These are phyloP conservation scores for Ranitomeya variabilis DNA, from an alignment of 2,113 vertebrate genomes.

Conservation along the genomic window DNA sequence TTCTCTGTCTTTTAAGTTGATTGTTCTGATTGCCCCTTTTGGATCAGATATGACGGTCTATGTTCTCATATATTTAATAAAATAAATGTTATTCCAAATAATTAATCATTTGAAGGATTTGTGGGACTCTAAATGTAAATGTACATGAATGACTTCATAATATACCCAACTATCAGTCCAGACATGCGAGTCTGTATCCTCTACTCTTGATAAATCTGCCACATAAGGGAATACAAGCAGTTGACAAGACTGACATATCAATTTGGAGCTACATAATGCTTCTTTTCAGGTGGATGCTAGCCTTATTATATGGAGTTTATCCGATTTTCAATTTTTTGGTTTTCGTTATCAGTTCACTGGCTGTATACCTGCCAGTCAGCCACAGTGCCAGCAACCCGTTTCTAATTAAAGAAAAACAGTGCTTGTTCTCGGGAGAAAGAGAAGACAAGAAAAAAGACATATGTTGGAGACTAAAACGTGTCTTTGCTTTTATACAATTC, in stretches of 20 bases:
- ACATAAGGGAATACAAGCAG: constrained; percentile 12
- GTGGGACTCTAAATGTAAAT: neutral
- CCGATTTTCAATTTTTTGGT: constrained; percentile 4
- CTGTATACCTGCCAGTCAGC: constrained; percentile 2
- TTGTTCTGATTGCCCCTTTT: neutral
- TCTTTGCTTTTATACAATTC: constrained; percentile 15
- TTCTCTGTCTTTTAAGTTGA: neutral
- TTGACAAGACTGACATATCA: constrained; percentile 40
- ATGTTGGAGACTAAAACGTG: neutral
- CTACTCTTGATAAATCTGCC: neutral
- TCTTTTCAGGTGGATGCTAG: neutral
- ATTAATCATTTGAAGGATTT: neutral
- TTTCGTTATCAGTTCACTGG: neutral
- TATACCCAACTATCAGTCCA: neutral
- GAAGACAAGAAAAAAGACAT: neutral
- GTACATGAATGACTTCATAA: constrained; percentile 7
- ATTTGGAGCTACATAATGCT: constrained; percentile 38
- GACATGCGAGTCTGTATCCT: neutral
- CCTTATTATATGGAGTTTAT: constrained; percentile 17
- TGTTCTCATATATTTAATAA: neutral
- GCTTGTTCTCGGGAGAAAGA: neutral
- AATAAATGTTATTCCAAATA: neutral
- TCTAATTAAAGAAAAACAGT: constrained; percentile 28
- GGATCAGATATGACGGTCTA: neutral
- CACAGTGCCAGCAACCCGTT: neutral